Percentiles rank a stretch among this genome's conserved stretches.
Evolutionary conservation across 37 sponge, comb jelly and placozoan genomes (phyloP).

Genomic region (Hormiphora californensis): DNA sequence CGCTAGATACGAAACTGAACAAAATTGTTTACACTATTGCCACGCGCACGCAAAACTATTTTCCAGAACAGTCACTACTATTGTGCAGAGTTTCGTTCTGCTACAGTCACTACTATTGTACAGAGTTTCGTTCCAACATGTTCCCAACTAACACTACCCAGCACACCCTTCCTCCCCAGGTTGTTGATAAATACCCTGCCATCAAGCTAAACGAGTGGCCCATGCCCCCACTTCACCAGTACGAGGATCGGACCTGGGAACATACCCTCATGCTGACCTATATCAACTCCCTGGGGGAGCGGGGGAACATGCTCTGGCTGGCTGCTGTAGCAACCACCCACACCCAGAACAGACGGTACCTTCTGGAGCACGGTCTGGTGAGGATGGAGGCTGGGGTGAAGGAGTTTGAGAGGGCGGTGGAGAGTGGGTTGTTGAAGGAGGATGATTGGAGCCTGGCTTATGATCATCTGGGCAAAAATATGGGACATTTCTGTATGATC

Average conservation of each 20-base stretch:
- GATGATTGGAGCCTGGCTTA: not conserved
- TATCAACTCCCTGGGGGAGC: not conserved
- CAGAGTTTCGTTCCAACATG: too few species aligned
- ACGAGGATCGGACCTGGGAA: slow-evolving; percentile 47
- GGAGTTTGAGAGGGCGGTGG: not conserved
- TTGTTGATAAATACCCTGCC: not conserved
- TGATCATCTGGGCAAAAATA: not conserved
- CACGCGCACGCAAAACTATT: too few species aligned
- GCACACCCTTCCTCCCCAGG: too few species aligned
- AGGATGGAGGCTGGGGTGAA: not conserved
- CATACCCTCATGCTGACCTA: slow-evolving; percentile 21
- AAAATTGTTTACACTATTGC: too few species aligned
- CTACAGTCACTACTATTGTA: too few species aligned
- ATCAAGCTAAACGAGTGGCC: slow-evolving; percentile 13
- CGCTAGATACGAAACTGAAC: too few species aligned
- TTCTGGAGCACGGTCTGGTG: not conserved
- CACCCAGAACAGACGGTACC: not conserved
- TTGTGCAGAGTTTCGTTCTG: too few species aligned
- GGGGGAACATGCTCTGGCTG: not conserved
- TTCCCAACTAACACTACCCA: too few species aligned
- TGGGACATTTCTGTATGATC: slow-evolving; percentile 51
- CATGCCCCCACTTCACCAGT: not conserved
- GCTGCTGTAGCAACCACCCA: not conserved
- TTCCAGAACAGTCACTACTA: too few species aligned
- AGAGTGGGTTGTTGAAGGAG: not conserved